These are phyloP conservation scores for Leptoteleia sp. DNA, from an alignment of 1,140 invertebrate genomes.

Conservation along the genomic window DNA sequence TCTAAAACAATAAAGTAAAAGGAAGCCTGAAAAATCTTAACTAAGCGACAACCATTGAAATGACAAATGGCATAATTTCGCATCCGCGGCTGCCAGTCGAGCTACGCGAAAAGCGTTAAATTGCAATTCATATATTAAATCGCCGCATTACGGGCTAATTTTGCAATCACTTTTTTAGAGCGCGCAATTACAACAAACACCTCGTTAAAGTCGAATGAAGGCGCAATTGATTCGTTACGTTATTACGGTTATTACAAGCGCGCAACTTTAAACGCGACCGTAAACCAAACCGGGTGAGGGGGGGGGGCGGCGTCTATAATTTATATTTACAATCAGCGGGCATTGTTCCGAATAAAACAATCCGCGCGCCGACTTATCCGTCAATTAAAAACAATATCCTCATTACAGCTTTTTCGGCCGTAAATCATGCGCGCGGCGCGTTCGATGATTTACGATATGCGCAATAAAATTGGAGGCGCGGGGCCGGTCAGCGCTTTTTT, in stretches of 20 bases:
- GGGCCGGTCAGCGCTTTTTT: no score
- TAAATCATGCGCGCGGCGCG: slow-evolving; percentile 35
- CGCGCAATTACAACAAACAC: slow-evolving; percentile 19
- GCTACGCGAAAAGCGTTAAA: no score
- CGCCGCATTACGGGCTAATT: no score
- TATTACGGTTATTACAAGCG: slow-evolving; percentile 35
- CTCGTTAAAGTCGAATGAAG: slow-evolving; percentile 38
- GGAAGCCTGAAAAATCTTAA: no score
- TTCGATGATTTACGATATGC: slow-evolving; percentile 53
- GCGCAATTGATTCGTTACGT: slow-evolving; percentile 40
- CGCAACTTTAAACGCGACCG: slow-evolving; percentile 19
- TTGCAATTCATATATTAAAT: no score
- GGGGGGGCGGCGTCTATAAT: slow-evolving; percentile 36
- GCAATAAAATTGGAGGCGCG: slow-evolving; percentile 43
- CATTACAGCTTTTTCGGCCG: slow-evolving; percentile 34
- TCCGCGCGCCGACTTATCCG: slow-evolving; percentile 7
- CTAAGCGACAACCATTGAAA: no score
- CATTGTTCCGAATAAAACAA: slow-evolving; percentile 22
- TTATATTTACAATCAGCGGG: slow-evolving; percentile 19
- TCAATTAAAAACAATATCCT: no score
- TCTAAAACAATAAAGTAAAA: no score
- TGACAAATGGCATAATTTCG: no score
- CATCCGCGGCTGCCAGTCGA: no score
- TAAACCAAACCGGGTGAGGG: slow-evolving; percentile 30
- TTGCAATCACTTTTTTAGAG: background rate